Evolutionary conservation across 1,140 invertebrate species (phyloP).

Genomic region (Acromyrmex heyeri): DNA sequence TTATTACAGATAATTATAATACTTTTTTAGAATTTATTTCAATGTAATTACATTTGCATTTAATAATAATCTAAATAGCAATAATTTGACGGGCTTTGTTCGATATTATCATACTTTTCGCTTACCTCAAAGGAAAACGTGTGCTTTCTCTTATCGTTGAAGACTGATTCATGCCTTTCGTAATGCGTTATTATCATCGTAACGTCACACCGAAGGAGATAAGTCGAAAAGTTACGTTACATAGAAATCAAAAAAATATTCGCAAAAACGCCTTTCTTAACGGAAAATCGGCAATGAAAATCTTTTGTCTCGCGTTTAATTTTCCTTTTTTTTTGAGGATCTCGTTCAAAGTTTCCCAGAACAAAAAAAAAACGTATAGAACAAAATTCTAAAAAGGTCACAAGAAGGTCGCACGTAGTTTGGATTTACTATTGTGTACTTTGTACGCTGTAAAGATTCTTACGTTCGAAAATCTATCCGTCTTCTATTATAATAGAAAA

Average conservation of each 20-base stretch:
- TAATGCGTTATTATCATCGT: conserved; percentile 14
- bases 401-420: neutral
- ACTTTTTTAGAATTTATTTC: neutral
- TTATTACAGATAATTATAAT: neutral
- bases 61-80: neutral
- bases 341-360: neutral
- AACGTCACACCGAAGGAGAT: neutral
- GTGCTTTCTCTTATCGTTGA: neutral
- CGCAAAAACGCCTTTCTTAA: neutral
- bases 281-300: neutral
- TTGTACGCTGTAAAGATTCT: neutral
- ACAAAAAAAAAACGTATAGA: neutral
- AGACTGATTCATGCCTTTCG: conserved; percentile 10
- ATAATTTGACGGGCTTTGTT: neutral
- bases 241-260: neutral
- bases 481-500: conserved; percentile 33
- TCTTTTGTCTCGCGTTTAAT: neutral
- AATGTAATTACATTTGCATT: neutral
- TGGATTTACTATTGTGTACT: neutral
- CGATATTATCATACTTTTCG: neutral
- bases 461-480: neutral
- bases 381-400: neutral
- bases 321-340: neutral
- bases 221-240: neutral
- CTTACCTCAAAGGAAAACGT: neutral